Conservation (phyloP, 2,113 vertebrate species). For the Elaphurus davidianus region DNA sequence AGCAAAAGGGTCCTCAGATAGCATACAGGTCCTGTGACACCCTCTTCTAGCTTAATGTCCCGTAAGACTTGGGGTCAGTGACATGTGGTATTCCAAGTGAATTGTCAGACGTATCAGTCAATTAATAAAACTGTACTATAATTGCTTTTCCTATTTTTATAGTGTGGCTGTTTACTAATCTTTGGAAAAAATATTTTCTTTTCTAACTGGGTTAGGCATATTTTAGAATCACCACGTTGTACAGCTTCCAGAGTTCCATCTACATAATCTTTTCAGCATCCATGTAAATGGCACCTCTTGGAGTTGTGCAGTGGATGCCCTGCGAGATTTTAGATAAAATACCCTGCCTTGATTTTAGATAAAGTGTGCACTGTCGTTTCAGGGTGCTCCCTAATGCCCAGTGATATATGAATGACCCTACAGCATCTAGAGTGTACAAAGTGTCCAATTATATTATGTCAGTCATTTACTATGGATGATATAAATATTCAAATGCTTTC, state of each 20-base stretch:
- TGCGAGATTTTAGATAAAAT: neutral
- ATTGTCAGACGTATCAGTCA: neutral
- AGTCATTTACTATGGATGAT: slow-evolving; percentile 36
- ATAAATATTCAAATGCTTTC: slow-evolving; percentile 51
- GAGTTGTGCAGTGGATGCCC: neutral
- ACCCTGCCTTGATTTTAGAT: neutral
- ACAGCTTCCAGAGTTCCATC: neutral
- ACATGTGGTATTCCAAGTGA: neutral
- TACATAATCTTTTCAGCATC: neutral
- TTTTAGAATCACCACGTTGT: neutral
- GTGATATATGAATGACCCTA: slow-evolving; percentile 22
- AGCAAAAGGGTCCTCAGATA: neutral
- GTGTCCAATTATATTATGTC: slow-evolving; percentile 19
- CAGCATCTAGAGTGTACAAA: slow-evolving; percentile 38
- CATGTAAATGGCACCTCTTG: neutral
- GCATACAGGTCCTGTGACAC: accelerated
- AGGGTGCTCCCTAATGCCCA: neutral
- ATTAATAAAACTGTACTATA: neutral
- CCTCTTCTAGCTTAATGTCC: neutral
- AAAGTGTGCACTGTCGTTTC: slow-evolving; percentile 12
- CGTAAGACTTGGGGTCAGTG: too few species aligned
- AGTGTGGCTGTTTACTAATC: neutral
- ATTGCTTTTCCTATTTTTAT: neutral
- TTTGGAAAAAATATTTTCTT: neutral
- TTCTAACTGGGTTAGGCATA: neutral